Conservation (phyloP, 2,113 vertebrate genomes). For the Sterrhoptilus dennistouni region DNA sequence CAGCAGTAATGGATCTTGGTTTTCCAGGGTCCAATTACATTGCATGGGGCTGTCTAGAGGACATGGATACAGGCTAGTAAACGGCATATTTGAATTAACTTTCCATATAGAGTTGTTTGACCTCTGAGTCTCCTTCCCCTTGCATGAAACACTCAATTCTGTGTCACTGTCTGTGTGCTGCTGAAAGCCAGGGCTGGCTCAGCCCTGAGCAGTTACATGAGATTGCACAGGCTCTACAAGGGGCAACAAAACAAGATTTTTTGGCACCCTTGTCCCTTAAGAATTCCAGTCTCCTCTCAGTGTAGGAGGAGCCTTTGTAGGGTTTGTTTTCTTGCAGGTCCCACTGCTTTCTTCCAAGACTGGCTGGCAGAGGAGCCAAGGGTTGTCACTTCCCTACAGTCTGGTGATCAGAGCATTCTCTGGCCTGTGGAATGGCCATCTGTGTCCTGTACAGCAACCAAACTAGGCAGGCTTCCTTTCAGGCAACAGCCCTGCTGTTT, state of each 20-base stretch:
- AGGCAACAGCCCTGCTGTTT: neutral
- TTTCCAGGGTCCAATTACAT: neutral
- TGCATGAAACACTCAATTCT: neutral
- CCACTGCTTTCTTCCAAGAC: neutral
- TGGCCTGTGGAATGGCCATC: neutral
- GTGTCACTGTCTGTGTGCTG: neutral
- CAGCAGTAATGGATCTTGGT: neutral
- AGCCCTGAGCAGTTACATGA: neutral
- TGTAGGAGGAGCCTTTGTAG: neutral
- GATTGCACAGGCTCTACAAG: fast-evolving
- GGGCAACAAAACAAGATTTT: neutral
- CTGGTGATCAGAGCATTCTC: neutral
- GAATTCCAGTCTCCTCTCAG: neutral
- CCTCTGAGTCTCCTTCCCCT: neutral
- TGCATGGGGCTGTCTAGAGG: neutral
- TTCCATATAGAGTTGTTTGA: neutral
- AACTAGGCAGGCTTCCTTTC: neutral
- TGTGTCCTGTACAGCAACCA: neutral
- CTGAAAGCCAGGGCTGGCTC: neutral
- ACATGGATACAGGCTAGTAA: neutral
- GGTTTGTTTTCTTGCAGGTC: neutral
- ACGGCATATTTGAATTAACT: neutral
- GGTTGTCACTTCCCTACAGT: neutral
- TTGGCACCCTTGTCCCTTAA: neutral
- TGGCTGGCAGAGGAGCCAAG: neutral